These are phyloP conservation scores for Solen grandis DNA, from an alignment of 1,140 invertebrate genomes.

Conservation along the genomic window DNA sequence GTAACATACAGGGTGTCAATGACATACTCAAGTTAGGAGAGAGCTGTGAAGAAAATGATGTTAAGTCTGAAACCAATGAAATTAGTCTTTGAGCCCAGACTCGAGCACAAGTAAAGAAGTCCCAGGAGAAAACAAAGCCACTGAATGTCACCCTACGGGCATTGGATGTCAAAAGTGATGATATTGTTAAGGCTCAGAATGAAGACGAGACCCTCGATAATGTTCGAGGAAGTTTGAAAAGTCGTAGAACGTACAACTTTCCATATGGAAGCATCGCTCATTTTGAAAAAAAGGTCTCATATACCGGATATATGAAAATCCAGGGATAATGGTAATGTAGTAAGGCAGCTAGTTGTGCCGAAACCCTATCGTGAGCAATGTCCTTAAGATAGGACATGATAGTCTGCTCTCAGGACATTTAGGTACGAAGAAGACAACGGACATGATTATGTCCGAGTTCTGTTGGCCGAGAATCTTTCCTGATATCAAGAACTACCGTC, in stretches of 20 bases:
- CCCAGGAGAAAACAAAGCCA: background rate
- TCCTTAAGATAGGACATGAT: conserved; percentile 51
- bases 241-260: background rate
- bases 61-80: background rate
- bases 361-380: background rate
- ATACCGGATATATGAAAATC: too few species aligned
- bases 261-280: background rate
- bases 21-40: background rate
- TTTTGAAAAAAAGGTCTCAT: background rate
- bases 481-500: background rate
- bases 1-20: conserved; percentile 51
- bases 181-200: background rate
- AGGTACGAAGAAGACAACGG: conserved; percentile 16
- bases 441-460: conserved; percentile 27
- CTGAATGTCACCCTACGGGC: background rate
- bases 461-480: conserved; percentile 44
- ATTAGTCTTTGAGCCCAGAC: background rate
- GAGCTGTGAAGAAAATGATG: background rate
- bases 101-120: background rate
- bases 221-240: too few species aligned
- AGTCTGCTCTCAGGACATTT: conserved; percentile 39
- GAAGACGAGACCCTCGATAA: background rate
- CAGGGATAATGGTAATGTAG: background rate
- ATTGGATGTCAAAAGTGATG: background rate
- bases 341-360: conserved; percentile 30